These are phyloP conservation scores for Trichosurus vulpecula DNA, from an alignment of 2,797 vertebrate genomes.

Conservation along the genomic window DNA sequence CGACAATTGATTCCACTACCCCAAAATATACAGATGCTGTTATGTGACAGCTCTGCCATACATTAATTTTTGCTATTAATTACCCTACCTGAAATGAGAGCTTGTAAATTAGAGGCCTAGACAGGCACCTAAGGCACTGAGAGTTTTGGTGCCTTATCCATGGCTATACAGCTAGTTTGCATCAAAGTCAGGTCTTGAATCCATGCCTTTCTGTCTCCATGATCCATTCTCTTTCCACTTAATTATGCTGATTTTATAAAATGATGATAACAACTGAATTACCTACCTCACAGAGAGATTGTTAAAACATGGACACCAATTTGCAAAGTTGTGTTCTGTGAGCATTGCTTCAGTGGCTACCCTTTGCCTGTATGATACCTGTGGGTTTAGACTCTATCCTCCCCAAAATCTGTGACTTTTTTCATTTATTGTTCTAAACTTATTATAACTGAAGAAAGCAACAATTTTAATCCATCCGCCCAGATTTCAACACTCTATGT, in stretches of 20 bases:
- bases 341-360: background rate
- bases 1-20: background rate
- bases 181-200: background rate
- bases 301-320: background rate
- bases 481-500: background rate
- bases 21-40: background rate
- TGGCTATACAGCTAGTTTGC: background rate
- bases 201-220: background rate
- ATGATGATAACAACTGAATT: background rate
- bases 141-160: rapidly evolving
- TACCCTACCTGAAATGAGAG: background rate
- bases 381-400: background rate
- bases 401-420: background rate
- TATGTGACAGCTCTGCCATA: background rate
- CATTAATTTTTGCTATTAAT: background rate
- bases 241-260: background rate
- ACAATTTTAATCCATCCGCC: background rate
- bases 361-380: background rate
- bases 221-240: background rate
- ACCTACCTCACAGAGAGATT: background rate
- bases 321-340: background rate
- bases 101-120: background rate
- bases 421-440: background rate
- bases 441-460: background rate
- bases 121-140: background rate